Conservation (phyloP, 2,113 vertebrate genomes). For the Cochlearius cochlearius region DNA sequence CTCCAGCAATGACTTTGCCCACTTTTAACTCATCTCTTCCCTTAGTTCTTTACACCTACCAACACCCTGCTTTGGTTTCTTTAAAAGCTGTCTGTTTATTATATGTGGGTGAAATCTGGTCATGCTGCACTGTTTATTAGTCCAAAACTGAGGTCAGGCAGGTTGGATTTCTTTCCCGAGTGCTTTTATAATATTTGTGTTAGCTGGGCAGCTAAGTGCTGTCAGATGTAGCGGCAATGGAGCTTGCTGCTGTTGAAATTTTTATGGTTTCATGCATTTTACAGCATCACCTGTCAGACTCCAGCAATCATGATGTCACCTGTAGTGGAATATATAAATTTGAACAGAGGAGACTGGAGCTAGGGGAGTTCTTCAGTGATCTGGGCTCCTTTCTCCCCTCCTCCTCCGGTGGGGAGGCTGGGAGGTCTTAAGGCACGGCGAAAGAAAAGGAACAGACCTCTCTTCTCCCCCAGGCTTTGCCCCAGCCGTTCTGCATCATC, state of each 20-base stretch:
- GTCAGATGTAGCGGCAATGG: conserved; percentile 53
- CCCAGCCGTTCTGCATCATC: background rate
- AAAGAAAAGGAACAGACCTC: background rate
- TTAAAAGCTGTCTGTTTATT: conserved; percentile 16
- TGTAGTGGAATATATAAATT: conserved; percentile 53
- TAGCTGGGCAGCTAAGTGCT: conserved; percentile 64
- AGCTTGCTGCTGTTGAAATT: conserved; percentile 67
- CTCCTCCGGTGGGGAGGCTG: background rate
- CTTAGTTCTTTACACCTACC: background rate
- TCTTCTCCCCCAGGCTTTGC: background rate
- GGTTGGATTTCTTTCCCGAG: conserved; percentile 56
- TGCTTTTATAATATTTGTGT: conserved; percentile 64
- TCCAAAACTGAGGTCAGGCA: conserved; percentile 60
- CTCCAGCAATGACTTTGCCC: background rate
- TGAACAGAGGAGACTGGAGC: background rate
- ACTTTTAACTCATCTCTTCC: background rate
- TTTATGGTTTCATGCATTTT: conserved; percentile 69
- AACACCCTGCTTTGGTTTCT: background rate
- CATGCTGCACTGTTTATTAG: conserved; percentile 48
- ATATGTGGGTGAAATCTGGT: conserved; percentile 5
- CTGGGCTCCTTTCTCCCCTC: background rate
- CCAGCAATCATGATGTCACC: conserved; percentile 63
- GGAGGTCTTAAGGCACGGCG: background rate
- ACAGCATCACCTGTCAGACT: conserved; percentile 66
- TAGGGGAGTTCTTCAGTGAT: background rate